Evolutionary conservation across 2,888 invertebrate species (phyloP).

Genomic region (Tenthredo notha): DNA sequence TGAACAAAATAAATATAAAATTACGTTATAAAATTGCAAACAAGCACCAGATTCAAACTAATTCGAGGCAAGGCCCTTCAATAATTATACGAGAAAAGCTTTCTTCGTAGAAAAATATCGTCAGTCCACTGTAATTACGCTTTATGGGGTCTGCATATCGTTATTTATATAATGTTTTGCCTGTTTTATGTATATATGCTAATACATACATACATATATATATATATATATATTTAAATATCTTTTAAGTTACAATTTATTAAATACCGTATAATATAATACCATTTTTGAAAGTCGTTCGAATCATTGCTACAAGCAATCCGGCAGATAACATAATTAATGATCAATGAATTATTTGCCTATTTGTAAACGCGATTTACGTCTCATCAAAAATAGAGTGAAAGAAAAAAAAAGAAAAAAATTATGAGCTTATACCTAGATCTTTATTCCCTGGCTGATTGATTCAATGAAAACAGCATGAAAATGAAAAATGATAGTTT

Average conservation of each 20-base stretch:
- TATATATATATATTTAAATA: background rate
- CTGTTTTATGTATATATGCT: background rate
- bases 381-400: background rate
- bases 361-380: background rate
- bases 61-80: constrained; percentile 38
- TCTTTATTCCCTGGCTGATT: background rate
- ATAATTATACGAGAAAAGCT: constrained; percentile 39
- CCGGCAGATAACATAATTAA: background rate
- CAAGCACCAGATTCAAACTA: constrained; percentile 64
- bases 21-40: constrained; percentile 66
- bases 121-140: constrained; percentile 57
- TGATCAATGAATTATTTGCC: background rate
- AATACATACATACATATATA: background rate
- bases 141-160: constrained; percentile 20
- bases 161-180: background rate
- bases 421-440: background rate
- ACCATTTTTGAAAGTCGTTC: background rate
- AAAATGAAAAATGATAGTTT: background rate
- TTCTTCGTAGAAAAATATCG: constrained; percentile 69
- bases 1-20: constrained; percentile 49
- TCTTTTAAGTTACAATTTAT: background rate
- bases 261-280: background rate
- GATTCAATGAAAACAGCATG: background rate
- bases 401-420: background rate
- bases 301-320: background rate